Conservation (phyloP, 1,140 invertebrate genomes). For the Brachionus asplanchnoidis region DNA sequence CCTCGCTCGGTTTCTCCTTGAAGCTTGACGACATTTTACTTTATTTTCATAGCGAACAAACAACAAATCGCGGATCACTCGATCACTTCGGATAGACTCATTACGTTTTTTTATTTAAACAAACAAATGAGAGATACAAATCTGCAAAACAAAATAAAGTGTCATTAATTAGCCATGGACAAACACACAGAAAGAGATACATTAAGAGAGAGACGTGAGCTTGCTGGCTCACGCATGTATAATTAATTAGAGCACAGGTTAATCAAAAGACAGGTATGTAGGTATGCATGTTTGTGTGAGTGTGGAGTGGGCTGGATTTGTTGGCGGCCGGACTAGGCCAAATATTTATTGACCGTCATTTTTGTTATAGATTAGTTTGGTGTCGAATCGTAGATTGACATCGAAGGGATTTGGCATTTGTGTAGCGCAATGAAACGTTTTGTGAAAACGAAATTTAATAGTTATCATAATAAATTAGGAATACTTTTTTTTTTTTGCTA, state of each 20-base stretch:
- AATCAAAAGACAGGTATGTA: neutral
- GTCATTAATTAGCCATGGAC: neutral
- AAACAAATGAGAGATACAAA: neutral
- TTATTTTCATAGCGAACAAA: neutral
- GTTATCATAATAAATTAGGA: conserved; percentile 28
- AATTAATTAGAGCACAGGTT: neutral
- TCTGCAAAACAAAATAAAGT: neutral
- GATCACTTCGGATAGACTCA: neutral
- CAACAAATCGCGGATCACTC: neutral
- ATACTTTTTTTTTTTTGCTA: neutral
- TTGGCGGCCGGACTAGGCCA: neutral
- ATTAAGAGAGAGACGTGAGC: neutral
- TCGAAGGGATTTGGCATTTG: neutral
- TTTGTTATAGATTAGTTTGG: neutral
- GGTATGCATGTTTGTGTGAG: neutral
- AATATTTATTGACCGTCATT: neutral
- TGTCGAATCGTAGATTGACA: neutral
- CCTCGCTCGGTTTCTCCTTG: neutral
- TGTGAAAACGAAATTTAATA: neutral
- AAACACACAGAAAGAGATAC: no score
- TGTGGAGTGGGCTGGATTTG: neutral
- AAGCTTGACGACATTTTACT: neutral
- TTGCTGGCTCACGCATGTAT: neutral
- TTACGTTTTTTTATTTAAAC: neutral
- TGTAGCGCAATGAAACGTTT: neutral